phyloP scores from a whole-genome alignment of 1,140 invertebrate genomes.

The Holotrichia oblita region DNA sequence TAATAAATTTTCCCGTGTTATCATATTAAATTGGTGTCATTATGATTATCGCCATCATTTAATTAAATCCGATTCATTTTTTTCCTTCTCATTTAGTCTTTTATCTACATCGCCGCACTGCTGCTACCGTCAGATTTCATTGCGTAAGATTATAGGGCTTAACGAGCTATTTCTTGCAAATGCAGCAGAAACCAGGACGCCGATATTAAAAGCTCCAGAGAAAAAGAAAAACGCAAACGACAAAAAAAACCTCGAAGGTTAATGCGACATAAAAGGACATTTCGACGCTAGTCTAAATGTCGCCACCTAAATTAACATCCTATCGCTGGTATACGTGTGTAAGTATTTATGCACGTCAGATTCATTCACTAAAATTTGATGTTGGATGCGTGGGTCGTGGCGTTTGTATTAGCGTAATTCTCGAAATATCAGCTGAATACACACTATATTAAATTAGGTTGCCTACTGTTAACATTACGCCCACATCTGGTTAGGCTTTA shows the following conservation, averaged over 20 bases:
- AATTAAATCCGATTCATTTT: conserved; percentile 26
- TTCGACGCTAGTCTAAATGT: neutral
- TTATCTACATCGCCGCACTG: neutral
- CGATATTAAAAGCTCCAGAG: neutral
- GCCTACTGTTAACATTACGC: neutral
- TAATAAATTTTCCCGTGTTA: neutral
- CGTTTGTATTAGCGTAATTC: neutral
- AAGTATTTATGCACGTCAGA: neutral
- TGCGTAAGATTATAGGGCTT: neutral
- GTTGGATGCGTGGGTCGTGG: neutral
- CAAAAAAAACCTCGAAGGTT: neutral
- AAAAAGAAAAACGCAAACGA: neutral
- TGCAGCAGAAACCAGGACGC: neutral
- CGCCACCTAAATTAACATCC: neutral
- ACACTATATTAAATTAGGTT: neutral
- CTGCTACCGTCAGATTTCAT: neutral
- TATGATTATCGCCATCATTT: neutral
- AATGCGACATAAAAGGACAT: neutral
- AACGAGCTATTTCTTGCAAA: neutral
- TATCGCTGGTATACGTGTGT: neutral
- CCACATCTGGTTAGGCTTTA: neutral
- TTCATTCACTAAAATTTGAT: neutral
- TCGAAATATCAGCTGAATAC: neutral
- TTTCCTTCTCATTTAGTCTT: neutral
- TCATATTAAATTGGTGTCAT: too few relatives aligned